Base-by-base conservation (phyloP, 2,888 invertebrate genomes). In the Orthosia gothica region DNA sequence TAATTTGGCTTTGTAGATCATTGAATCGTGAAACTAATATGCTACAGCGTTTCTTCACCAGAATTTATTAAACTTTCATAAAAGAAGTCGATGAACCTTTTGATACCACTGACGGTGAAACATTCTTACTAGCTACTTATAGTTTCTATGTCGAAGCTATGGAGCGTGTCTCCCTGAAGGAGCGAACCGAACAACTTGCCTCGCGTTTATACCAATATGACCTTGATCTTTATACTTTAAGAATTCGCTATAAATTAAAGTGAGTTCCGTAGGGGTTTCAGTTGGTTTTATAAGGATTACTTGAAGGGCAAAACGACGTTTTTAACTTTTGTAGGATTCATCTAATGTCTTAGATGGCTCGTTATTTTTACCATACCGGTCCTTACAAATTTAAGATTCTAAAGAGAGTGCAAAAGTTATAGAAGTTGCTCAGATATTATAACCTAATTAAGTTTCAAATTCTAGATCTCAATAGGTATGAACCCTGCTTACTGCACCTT, bases 91-190 rank as follows among this genome's bases (percentile, higher is more conserved):
- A 64, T 12, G 50, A 75, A 52, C 67, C 23, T 64, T 54, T 40
- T 40, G 32, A 26, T 18, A 20, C 16, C 45, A 52, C 20, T 70
- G 40, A 52, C 23, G 16, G 18, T 59, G 23, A 67, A 70, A 75
- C 23, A 70, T 68, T 23, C 26, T 20, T 13, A 59, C 49, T 80
- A 40, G 40, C 9, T 40, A 59, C 23, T 55, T 57, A 76, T 52
- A 54, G 47, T 65, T 71, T 69, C 32, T 65, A 58, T 62, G 61
- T 15, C 50, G 65, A 65, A 61, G 49, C 61, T 71, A 68, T 69
- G 80, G 65, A 81, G 72, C 81, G 68, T 76, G 80, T 72, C 61
- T 57, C 67, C 70, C 76, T 59, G 49, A 47, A 61, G 20, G 52
- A 47, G 23, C 16, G 58, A 74, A 57, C 40, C 47, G 61, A 69